phyloP scores from a whole-genome alignment of 2,797 vertebrate species.

The Cichlasoma orientale region DNA sequence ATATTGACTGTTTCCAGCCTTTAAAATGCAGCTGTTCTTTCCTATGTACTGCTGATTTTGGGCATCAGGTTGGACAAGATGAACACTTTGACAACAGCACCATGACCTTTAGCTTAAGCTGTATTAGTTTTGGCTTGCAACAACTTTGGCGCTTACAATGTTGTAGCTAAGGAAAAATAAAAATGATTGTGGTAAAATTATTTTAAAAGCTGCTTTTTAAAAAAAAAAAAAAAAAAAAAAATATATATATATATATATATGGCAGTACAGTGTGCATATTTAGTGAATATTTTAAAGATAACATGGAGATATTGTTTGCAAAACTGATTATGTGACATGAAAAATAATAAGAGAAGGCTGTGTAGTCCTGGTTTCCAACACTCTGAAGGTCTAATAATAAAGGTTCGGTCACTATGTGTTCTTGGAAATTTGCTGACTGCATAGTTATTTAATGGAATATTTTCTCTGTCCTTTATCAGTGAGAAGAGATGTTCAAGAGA shows the following conservation, averaged over 20 bases:
- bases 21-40: no score
- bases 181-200: background rate
- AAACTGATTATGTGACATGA: background rate
- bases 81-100: no score
- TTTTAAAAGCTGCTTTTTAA: background rate
- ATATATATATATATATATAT: no score
- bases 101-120: background rate
- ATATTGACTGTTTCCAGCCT: background rate
- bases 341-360: background rate
- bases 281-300: background rate
- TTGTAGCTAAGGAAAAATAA: background rate
- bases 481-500: slow-evolving; percentile 96
- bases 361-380: background rate
- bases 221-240: no score
- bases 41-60: no score
- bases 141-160: background rate
- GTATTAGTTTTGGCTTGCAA: background rate
- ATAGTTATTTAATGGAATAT: background rate
- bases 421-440: background rate
- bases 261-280: no score
- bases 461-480: slow-evolving; percentile 74
- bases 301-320: background rate
- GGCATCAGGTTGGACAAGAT: no score
- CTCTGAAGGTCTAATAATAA: background rate
- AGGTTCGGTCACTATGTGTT: background rate